These are phyloP conservation scores for Macrosoma leucophasiata DNA, from an alignment of 2,888 invertebrate species.

Conservation along the genomic window DNA sequence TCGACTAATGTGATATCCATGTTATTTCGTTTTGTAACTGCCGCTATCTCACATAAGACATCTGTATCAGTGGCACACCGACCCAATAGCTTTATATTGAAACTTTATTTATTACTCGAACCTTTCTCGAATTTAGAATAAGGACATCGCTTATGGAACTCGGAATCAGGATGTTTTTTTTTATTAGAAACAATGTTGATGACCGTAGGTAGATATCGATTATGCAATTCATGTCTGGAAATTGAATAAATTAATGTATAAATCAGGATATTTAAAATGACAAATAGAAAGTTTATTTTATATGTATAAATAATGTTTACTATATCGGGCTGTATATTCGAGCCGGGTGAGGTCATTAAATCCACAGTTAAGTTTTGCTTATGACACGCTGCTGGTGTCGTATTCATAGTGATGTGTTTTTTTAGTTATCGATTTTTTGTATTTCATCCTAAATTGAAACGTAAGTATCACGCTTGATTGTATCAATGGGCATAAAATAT, in stretches of 20 bases:
- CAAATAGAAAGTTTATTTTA: too few relatives aligned
- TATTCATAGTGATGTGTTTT: constrained; percentile 36
- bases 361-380: constrained; percentile 44
- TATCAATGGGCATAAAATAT: too few relatives aligned
- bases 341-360: constrained; percentile 41
- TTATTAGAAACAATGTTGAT: constrained; percentile 22
- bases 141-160: constrained; percentile 36
- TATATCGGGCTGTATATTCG: too few relatives aligned
- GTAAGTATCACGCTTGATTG: too few relatives aligned
- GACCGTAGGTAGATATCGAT: too few relatives aligned
- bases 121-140: constrained; percentile 51
- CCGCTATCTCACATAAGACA: constrained; percentile 66
- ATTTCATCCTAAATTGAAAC: too few relatives aligned
- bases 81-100: constrained; percentile 64
- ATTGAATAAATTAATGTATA: too few relatives aligned
- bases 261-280: too few relatives aligned
- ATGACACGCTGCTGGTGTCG: constrained; percentile 38
- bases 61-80: constrained; percentile 69
- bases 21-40: constrained; percentile 58
- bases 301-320: too few relatives aligned
- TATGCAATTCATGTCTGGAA: too few relatives aligned
- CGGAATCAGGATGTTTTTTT: constrained; percentile 30
- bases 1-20: constrained; percentile 70
- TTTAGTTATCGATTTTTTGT: constrained; percentile 19
- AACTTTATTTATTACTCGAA: constrained; percentile 61